These are phyloP conservation scores for Nesogale talazaci DNA, from an alignment of 2,113 vertebrate species.

Conservation along the genomic window DNA sequence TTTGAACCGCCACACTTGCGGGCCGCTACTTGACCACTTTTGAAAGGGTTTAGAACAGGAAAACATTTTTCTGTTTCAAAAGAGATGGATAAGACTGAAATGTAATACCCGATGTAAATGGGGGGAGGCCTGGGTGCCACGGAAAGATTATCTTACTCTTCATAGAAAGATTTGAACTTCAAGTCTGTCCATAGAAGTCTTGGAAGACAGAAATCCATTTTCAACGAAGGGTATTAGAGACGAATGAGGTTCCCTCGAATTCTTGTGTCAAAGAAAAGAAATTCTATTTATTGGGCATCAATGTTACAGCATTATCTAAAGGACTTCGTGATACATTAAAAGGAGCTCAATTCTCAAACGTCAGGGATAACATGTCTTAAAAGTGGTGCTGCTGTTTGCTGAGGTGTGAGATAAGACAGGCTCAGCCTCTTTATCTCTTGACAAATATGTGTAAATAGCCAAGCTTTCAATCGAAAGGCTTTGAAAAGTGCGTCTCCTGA, in stretches of 20 bases:
- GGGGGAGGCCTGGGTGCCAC: background rate
- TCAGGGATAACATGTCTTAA: background rate
- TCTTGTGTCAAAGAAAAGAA: background rate
- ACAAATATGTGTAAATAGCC: background rate
- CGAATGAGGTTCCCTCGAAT: background rate
- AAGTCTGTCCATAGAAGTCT: background rate
- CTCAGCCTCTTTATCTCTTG: constrained; percentile 21
- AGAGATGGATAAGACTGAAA: background rate
- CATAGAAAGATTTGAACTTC: background rate
- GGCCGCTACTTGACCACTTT: too few species aligned
- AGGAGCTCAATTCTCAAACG: constrained; percentile 15
- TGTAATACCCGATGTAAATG: background rate
- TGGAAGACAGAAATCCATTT: background rate
- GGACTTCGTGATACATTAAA: constrained; percentile 24
- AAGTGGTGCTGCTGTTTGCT: background rate
- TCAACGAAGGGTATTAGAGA: background rate
- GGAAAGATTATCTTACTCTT: background rate
- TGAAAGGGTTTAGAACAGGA: background rate
- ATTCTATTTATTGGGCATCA: background rate
- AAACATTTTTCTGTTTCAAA: constrained; percentile 32
- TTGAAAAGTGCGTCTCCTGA: background rate
- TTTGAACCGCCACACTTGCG: too few species aligned
- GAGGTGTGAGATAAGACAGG: constrained; percentile 24
- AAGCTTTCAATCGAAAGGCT: background rate
- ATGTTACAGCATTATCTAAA: constrained; percentile 1